Conservation (phyloP, 2,797 vertebrate genomes). For the Tolypeutes matacus region DNA sequence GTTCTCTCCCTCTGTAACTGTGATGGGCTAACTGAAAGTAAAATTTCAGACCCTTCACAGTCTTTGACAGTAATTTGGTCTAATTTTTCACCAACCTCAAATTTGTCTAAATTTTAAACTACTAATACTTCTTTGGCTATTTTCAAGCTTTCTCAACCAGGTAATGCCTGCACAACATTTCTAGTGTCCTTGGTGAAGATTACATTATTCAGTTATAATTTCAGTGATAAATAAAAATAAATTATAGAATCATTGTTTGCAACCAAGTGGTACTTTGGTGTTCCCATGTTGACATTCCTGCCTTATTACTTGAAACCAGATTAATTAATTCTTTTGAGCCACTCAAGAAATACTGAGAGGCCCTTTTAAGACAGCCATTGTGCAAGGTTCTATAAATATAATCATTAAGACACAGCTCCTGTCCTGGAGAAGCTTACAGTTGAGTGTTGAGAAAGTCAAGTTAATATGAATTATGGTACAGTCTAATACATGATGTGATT, state of each 20-base stretch:
- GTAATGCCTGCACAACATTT: not conserved
- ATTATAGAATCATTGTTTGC: not conserved
- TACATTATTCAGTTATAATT: not conserved
- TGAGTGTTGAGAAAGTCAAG: not conserved
- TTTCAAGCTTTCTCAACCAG: not conserved
- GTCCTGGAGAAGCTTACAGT: not conserved
- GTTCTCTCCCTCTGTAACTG: not conserved
- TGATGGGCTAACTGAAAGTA: not conserved
- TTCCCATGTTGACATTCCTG: not conserved
- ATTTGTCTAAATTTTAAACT: constrained; percentile 34
- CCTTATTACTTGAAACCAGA: not conserved
- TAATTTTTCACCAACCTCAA: not conserved
- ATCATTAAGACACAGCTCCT: not conserved
- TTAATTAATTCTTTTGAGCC: not conserved
- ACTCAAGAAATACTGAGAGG: not conserved
- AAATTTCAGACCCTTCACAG: not conserved
- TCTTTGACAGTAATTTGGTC: not conserved
- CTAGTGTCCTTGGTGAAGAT: not conserved
- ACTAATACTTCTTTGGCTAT: not conserved
- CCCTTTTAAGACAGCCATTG: not conserved
- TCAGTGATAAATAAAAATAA: not conserved
- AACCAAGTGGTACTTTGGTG: not conserved
- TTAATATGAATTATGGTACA: not conserved
- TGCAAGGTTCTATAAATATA: not conserved
- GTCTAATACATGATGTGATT: not conserved